Evolutionary conservation across 2,888 invertebrate species (phyloP), one percentile per base, ranked within the genome.

Genomic region (Nezara viridula): DNA sequence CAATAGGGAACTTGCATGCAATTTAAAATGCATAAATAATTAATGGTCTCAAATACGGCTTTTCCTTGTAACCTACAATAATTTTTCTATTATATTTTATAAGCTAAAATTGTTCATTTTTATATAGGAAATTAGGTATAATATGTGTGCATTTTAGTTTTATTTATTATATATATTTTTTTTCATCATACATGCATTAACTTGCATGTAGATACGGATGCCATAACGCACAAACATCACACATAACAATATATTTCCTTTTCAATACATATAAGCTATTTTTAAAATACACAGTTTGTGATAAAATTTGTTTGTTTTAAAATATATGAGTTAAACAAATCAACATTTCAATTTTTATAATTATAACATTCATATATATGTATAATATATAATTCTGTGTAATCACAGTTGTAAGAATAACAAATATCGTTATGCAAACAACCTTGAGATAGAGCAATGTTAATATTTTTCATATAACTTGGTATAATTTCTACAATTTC

Each of bases 341-440:
- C 73, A 87, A 87, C 87, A 87, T 87, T 87, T 66, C 24, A 87
- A 66, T 66, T 87, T 66, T 87, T 87, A 86, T 86, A 86, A 86
- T 40, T 81, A 44, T 81, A 81, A 81, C 81, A 81, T 81, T 81
- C 44, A 81, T 86, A 52, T 86, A 50, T 87, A 66, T 86, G 87
- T 87, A 66, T 73, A 66, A 60, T 81, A 81, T 81, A 86, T 86
- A 86, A 86, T 50, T 86, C 55, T 52, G 50, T 49, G 37, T 50
- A 88, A 88, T 85, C 88, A 81, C 50, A 88, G 81, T 81, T 88
- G 88, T 52, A 81, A 49, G 88, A 88, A 88, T 81, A 88, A 88
- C 88, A 88, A 40, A 73, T 40, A 44, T 50, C 86, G 88, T 88
- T 88, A 88, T 55, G 49, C 88, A 49, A 81, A 88, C 88, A 88